Evolutionary conservation across 92 coral and sea anemone species (phyloP).

Genomic region (Isaurus tuberculatus): DNA sequence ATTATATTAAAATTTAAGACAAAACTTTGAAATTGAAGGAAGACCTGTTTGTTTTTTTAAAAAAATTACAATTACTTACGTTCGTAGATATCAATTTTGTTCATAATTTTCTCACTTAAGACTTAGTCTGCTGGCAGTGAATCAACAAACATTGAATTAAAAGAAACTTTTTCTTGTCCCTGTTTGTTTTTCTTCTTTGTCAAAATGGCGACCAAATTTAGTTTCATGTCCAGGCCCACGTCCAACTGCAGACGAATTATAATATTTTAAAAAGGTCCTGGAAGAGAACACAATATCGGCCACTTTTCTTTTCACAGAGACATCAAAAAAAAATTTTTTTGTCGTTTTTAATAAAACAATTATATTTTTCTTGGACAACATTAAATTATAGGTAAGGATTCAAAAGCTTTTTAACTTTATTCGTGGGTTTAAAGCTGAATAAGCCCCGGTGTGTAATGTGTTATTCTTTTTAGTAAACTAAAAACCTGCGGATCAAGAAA

Average conservation of each 20-base stretch:
- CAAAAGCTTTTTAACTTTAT: too few species aligned
- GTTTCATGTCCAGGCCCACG: neutral
- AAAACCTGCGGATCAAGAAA: too few species aligned
- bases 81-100: constrained; percentile 27
- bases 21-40: neutral
- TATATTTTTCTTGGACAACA: too few species aligned
- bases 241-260: neutral
- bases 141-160: neutral
- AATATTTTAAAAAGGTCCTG: neutral
- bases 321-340: too few species aligned
- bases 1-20: neutral
- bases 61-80: constrained; percentile 28
- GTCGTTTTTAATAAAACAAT: too few species aligned
- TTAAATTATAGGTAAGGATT: too few species aligned
- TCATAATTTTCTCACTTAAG: neutral
- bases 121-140: neutral
- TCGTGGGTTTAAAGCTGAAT: too few species aligned
- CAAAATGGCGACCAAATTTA: constrained; percentile 31
- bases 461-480: too few species aligned
- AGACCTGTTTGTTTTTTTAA: neutral
- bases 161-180: neutral
- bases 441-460: too few species aligned
- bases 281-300: too few species aligned
- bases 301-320: too few species aligned
- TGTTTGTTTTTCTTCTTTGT: too few species aligned